Conservation (phyloP, 2,113 vertebrate genomes). For the Amia ocellicauda region DNA sequence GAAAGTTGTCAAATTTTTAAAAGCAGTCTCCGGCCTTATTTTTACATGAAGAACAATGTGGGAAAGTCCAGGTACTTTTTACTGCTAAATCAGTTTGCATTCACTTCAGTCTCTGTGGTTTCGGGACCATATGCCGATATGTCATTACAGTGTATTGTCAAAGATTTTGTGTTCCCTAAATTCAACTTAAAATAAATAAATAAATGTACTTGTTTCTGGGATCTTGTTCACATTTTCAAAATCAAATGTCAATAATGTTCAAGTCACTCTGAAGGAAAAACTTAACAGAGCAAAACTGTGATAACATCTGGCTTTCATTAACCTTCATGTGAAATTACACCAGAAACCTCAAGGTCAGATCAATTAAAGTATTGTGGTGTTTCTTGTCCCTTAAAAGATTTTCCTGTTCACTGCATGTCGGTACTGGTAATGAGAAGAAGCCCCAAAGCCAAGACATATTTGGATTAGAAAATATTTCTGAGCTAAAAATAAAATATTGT, state of each 20-base stretch:
- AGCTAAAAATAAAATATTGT: background rate
- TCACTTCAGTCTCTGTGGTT: too few species aligned
- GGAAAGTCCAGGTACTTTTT: background rate
- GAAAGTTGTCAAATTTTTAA: constrained; percentile 44
- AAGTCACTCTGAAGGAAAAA: too few species aligned
- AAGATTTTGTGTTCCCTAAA: too few species aligned
- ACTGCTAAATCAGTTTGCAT: background rate
- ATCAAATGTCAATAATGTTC: too few species aligned
- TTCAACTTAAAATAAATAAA: too few species aligned
- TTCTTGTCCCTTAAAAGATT: constrained; percentile 50
- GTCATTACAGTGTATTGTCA: too few species aligned
- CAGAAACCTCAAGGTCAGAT: constrained; percentile 61
- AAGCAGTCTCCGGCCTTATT: constrained; percentile 5
- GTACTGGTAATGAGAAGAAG: constrained; percentile 32
- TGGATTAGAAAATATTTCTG: background rate
- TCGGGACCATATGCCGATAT: too few species aligned
- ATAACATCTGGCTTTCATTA: constrained; percentile 77
- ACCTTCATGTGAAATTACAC: constrained; percentile 49
- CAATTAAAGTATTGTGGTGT: constrained; percentile 58
- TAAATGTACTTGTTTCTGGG: too few species aligned
- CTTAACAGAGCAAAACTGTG: too few species aligned
- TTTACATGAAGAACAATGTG: too few species aligned
- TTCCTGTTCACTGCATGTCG: constrained; percentile 3
- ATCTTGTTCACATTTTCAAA: too few species aligned
- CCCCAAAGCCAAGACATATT: background rate